Base-by-base conservation (phyloP, 2,797 vertebrate species). In the Pseudomugil tenellus region DNA sequence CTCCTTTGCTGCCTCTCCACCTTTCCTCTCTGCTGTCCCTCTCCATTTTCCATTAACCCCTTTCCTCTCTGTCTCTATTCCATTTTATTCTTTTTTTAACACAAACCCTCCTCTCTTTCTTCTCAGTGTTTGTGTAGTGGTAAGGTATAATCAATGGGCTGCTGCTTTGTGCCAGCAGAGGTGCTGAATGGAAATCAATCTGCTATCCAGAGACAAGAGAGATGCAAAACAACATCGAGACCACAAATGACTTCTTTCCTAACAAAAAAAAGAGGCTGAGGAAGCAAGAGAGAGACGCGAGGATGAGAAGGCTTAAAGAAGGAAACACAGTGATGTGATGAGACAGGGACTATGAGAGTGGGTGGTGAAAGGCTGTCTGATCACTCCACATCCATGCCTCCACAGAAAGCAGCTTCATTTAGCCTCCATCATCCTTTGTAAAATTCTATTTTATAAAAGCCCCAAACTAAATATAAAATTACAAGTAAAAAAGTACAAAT, bases 171-270 rank as follows among this genome's bases (percentile, higher is more conserved):
- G 81, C 76, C 67, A 58, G 70, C 59, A 11, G 74, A 78, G 76
- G 70, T 63, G 74, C 63, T 72, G 75, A 88, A 87, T 81, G 77
- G 85, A 84, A 90, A 91, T 91, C 87, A 87, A 90, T 91, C 52
- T 0, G 41, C 75, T 87, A 78, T 78, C 79, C 77, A 69, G 86
- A 86, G 79, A 85, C 78, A 84, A 74, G 70, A 77, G 76, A 58
- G 41, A 74, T 69, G 60, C 62, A 60, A 69, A 83, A 77, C 58
- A 84, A 84, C 79, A 77, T 6, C 0, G 58, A 74, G 67, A 74
- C 31, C 65, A 72, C 70, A 71, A 70, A 70, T 34, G 58, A 31
- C 63, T 74, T 70, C 28, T 7, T 63, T 48, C 13, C 53, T 43
- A 7, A 4, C 1, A n/a, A 14, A 55, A 32, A 55, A 43, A 25